These are phyloP conservation scores for Carcina quercana DNA, from an alignment of 2,888 invertebrate species.

Conservation along the genomic window DNA sequence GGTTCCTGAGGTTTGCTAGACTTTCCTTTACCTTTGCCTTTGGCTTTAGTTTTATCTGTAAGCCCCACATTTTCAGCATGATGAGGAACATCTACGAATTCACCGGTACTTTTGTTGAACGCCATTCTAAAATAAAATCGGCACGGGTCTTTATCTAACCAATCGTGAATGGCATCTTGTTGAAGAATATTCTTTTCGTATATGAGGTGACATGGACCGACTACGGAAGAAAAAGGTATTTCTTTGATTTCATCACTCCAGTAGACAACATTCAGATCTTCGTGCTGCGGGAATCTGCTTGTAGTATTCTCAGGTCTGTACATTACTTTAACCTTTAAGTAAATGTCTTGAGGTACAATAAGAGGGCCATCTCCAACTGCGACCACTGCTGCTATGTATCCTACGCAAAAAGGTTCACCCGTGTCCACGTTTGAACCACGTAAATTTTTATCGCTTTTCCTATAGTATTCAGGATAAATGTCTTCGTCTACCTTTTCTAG, in stretches of 20 bases:
- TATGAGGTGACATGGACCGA: conserved; percentile 80
- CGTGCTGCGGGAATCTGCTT: conserved; percentile 73
- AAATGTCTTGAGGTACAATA: conserved; percentile 74
- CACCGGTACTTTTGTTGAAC: conserved; percentile 73
- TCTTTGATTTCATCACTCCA: conserved; percentile 84
- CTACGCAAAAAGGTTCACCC: conserved; percentile 85
- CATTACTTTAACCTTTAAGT: conserved; percentile 79
- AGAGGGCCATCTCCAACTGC: conserved; percentile 67
- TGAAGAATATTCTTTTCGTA: conserved; percentile 77
- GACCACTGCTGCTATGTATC: conserved; percentile 77
- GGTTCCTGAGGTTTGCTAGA: conserved; percentile 48
- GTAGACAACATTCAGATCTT: conserved; percentile 83
- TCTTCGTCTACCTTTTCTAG: conserved; percentile 78
- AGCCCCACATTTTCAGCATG: conserved; percentile 75
- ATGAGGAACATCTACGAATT: conserved; percentile 76
- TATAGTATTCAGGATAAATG: conserved; percentile 86
- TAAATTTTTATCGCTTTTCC: conserved; percentile 80
- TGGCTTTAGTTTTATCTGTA: conserved; percentile 77
- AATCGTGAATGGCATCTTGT: conserved; percentile 66
- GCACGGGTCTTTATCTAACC: conserved; percentile 77
- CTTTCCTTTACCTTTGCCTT: conserved; percentile 80
- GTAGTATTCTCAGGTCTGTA: conserved; percentile 86
- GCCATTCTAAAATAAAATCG: conserved; percentile 84
- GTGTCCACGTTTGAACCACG: conserved; percentile 83
- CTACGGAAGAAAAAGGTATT: conserved; percentile 75